Evolutionary conservation across 2,888 invertebrate genomes (phyloP), one percentile per base, ranked within the genome.

Genomic region (Platycheirus albimanus): DNA sequence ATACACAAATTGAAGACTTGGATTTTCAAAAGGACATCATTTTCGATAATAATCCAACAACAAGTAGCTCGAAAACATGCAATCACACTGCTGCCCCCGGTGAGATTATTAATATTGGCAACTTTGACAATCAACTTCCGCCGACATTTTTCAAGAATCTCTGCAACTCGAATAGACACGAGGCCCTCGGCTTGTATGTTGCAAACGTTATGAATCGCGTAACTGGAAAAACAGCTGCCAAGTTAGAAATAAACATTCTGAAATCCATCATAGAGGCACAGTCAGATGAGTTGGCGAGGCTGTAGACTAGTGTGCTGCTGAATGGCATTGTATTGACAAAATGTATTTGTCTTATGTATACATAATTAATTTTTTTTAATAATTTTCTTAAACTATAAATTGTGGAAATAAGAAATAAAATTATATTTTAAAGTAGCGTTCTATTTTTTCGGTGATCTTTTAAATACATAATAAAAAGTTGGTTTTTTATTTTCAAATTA

Each of bases 101-200:
- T 63, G 87, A 89, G 45, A 88, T 89, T 19, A 89, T 90, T 0
- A 90, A 90, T 84, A 85, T 90, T 69, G 89, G 90, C 2, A 90
- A 90, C 78, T 90, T 88, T 70, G 89, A 90, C 20, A 88, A 89
- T 20, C 88, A 89, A 41, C 85, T 90, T 81, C 90, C 90, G 51
- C 90, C 90, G 15, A 89, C 90, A 66, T 90, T 90, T 85, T 90
- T 90, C 41, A 90, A 90, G 77, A 90, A 90, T 86, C 87, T 90
- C 20, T 90, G 90, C 86, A 90, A 89, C 79, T 90, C 89, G 7
- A 87, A 88, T 33, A 88, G 90, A 11, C 89, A 90, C 75, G 89
- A 88, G 77, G 89, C 90, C 0, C 87, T 90, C 24, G 90, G 90
- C 2, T 85, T 90, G 28, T 90, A 90, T 52, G 90, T 90, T 69